Evolutionary conservation across 2,888 invertebrate genomes (phyloP).

Genomic region (Acholoe squamosa): DNA sequence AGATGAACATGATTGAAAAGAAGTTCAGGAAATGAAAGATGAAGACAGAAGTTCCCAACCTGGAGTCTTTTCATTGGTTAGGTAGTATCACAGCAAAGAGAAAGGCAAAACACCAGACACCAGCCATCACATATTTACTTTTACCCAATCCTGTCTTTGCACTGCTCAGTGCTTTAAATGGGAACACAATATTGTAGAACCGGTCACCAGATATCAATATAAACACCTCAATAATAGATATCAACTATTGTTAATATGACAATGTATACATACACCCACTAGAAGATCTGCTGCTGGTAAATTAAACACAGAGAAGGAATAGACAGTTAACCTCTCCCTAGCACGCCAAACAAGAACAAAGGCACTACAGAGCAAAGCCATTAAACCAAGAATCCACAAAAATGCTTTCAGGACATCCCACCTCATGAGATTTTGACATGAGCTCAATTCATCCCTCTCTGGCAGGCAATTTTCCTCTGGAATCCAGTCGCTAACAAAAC

Average conservation of each 20-base stretch:
- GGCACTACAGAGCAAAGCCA: conserved; percentile 71
- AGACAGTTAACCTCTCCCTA: conserved; percentile 45
- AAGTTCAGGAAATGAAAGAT: conserved; percentile 61
- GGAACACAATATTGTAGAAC: conserved; percentile 61
- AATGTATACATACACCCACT: conserved; percentile 74
- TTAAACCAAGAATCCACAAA: conserved; percentile 70
- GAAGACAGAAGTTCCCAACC: conserved; percentile 56
- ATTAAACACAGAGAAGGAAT: conserved; percentile 63
- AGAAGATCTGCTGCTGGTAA: conserved; percentile 72
- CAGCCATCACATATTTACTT: not conserved
- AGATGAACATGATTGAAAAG: conserved; percentile 60
- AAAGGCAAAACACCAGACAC: not conserved
- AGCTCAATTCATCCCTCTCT: conserved; percentile 71
- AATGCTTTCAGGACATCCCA: conserved; percentile 68
- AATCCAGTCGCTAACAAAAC: conserved; percentile 52
- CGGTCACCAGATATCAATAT: conserved; percentile 84
- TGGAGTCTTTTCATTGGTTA: conserved; percentile 58
- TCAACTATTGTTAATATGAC: conserved; percentile 72
- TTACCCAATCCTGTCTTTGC: not conserved
- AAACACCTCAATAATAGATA: conserved; percentile 70
- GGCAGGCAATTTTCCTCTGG: conserved; percentile 73
- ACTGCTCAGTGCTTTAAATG: conserved; percentile 78
- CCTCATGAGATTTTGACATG: conserved; percentile 73
- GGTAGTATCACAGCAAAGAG: conserved; percentile 45
- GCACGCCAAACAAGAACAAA: conserved; percentile 67